Evolutionary conservation across 2,888 invertebrate species (phyloP).

Genomic region (Euzetes globulus): DNA sequence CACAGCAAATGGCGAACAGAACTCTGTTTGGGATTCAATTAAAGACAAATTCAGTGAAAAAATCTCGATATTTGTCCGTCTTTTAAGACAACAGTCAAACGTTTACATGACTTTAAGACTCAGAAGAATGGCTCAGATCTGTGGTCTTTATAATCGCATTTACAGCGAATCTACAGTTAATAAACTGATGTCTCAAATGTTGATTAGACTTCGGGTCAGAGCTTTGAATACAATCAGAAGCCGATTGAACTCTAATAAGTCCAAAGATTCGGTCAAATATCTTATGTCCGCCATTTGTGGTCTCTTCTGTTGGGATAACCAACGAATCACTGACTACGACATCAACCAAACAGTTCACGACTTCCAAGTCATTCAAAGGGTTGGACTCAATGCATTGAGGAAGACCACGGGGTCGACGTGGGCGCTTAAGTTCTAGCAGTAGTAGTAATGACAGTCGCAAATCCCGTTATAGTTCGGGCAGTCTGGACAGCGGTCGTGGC

Average conservation of each 20-base stretch:
- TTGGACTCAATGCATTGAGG: slow-evolving; percentile 45
- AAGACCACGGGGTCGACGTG: slow-evolving; percentile 76
- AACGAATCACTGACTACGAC: slow-evolving; percentile 41
- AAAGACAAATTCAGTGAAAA: slow-evolving; percentile 38
- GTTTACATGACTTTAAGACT: slow-evolving; percentile 39
- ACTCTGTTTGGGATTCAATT: neutral
- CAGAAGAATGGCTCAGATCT: slow-evolving; percentile 39
- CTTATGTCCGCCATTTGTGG: slow-evolving; percentile 36
- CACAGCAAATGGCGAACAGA: neutral
- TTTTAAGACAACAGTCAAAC: slow-evolving; percentile 40
- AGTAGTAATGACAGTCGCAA: slow-evolving; percentile 42
- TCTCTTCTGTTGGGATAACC: slow-evolving; percentile 40
- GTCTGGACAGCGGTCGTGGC: slow-evolving; percentile 79
- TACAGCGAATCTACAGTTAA: slow-evolving; percentile 37
- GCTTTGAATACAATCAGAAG: neutral
- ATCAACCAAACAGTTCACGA: slow-evolving; percentile 33
- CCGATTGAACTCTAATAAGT: neutral
- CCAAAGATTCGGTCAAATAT: slow-evolving; percentile 35
- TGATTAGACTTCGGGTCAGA: slow-evolving; percentile 32
- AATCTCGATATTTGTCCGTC: slow-evolving; percentile 37
- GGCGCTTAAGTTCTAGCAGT: slow-evolving; percentile 73
- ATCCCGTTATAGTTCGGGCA: slow-evolving; percentile 80
- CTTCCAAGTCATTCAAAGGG: slow-evolving; percentile 19
- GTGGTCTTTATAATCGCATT: slow-evolving; percentile 38
- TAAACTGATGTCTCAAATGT: slow-evolving; percentile 35